phyloP scores from a whole-genome alignment of 1,140 invertebrate genomes.

The Heliconius congener region DNA sequence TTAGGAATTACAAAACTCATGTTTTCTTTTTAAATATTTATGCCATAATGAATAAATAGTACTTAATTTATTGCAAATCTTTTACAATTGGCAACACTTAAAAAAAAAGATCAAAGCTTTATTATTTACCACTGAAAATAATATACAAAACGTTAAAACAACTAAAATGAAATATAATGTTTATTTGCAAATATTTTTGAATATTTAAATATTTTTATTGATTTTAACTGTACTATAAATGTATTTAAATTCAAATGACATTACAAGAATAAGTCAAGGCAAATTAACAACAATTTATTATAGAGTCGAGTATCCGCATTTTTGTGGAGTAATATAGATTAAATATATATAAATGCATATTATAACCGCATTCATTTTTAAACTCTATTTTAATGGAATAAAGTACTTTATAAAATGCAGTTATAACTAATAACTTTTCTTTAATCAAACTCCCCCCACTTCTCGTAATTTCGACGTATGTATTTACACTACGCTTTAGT shows the following conservation, averaged over 20 bases:
- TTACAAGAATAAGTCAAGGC: background rate
- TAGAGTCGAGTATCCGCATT: background rate
- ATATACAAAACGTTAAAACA: background rate
- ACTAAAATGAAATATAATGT: background rate
- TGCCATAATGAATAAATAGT: too few relatives aligned
- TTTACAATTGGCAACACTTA: background rate
- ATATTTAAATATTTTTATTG: background rate
- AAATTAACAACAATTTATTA: background rate
- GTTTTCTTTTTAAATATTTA: too few relatives aligned
- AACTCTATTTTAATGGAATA: background rate
- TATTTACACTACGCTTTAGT: background rate
- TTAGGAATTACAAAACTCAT: too few relatives aligned
- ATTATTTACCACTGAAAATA: background rate
- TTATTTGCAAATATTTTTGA: background rate
- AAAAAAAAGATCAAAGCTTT: background rate
- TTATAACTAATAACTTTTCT: conserved; percentile 6
- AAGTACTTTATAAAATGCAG: background rate
- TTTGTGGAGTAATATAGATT: background rate
- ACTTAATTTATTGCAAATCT: background rate
- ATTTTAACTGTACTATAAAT: background rate
- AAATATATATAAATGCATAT: background rate
- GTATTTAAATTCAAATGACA: background rate
- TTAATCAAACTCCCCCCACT: conserved; percentile 6
- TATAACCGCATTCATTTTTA: background rate
- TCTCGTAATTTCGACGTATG: conserved; percentile 28